Percentiles rank a stretch among this genome's conserved stretches.
Evolutionary conservation across 2,797 vertebrate genomes (phyloP).

Genomic region (Calcarius lapponicus): DNA sequence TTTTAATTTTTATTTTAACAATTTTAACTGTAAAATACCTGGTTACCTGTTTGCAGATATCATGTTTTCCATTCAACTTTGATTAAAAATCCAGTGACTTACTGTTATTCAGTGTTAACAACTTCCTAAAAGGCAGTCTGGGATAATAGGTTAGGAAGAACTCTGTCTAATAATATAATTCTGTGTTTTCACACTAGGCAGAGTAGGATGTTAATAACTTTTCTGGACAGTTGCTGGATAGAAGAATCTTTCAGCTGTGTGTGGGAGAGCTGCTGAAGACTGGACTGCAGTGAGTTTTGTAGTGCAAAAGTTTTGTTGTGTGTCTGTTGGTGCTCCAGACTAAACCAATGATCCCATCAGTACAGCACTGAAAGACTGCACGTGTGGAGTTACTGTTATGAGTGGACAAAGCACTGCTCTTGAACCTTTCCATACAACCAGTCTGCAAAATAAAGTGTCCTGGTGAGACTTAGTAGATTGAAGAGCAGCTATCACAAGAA

Average conservation of each 20-base stretch:
- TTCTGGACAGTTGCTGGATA: background rate
- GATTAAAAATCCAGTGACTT: background rate
- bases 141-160: background rate
- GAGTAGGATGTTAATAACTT: background rate
- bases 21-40: background rate
- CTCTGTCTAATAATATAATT: background rate
- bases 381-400: background rate
- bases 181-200: background rate
- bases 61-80: background rate
- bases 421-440: background rate
- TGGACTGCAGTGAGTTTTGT: background rate
- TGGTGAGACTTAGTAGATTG: background rate
- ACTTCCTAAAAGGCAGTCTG: background rate
- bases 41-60: background rate
- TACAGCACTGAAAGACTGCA: background rate
- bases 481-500: background rate
- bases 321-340: accelerated
- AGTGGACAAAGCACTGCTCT: background rate
- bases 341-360: background rate
- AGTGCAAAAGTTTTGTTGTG: background rate
- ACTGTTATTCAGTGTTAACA: background rate
- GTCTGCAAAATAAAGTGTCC: background rate
- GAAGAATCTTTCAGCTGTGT: background rate
- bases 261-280: background rate
- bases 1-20: background rate